These are phyloP conservation scores for Syndactyla subalaris DNA, from an alignment of 2,797 vertebrate genomes.

Conservation along the genomic window DNA sequence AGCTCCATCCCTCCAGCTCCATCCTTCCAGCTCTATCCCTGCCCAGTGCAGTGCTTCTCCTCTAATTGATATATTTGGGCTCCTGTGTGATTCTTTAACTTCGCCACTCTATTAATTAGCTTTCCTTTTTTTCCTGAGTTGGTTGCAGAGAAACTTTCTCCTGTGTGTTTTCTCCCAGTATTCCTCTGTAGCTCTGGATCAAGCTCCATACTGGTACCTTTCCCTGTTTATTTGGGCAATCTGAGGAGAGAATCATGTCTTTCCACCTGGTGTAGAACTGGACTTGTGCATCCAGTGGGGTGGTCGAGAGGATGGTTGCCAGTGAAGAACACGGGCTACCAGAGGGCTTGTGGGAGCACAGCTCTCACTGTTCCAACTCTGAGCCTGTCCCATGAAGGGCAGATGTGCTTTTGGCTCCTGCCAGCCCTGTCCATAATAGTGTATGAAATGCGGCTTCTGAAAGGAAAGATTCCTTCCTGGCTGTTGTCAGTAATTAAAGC, in stretches of 20 bases:
- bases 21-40: no score
- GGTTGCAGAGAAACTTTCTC: not conserved
- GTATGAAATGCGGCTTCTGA: not conserved
- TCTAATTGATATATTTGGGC: not conserved
- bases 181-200: not conserved
- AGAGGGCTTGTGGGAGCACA: rapidly evolving
- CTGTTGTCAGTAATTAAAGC: conserved; percentile 20
- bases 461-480: not conserved
- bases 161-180: not conserved
- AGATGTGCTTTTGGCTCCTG: not conserved
- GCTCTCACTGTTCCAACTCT: not conserved
- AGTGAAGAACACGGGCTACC: rapidly evolving
- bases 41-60: rapidly evolving
- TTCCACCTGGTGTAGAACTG: not conserved
- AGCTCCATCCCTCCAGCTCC: rapidly evolving
- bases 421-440: not conserved
- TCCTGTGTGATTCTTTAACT: not conserved
- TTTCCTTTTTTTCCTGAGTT: not conserved
- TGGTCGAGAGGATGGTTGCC: not conserved
- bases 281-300: rapidly evolving
- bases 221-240: not conserved
- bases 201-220: rapidly evolving
- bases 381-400: rapidly evolving
- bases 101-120: not conserved
- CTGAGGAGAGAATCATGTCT: not conserved